Percentiles rank a stretch among this genome's conserved stretches.
Evolutionary conservation across 2,888 invertebrate genomes (phyloP).

Genomic region (Polymixis flavicincta): DNA sequence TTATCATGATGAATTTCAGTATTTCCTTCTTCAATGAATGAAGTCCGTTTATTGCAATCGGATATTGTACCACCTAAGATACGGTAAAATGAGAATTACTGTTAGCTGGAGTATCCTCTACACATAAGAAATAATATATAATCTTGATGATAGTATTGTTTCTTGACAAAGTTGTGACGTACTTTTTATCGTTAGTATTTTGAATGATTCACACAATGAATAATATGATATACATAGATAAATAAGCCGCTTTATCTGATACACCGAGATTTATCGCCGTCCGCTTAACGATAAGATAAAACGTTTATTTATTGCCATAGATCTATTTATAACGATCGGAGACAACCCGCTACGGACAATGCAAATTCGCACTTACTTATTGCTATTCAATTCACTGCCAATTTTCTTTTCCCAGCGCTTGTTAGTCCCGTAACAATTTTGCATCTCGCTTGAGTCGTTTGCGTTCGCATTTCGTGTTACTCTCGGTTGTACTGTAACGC

Average conservation of each 20-base stretch:
- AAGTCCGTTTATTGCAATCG: too few relatives aligned
- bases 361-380: constrained; percentile 81
- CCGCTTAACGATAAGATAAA: constrained; percentile 79
- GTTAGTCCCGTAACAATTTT: constrained; percentile 67
- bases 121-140: background rate
- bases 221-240: constrained; percentile 69
- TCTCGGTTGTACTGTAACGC: constrained; percentile 56
- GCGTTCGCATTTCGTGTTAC: constrained; percentile 58
- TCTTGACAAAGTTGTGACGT: background rate
- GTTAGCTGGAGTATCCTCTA: background rate
- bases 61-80: background rate
- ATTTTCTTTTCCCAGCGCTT: constrained; percentile 75
- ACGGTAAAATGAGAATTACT: background rate
- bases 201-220: constrained; percentile 67
- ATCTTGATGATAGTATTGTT: background rate
- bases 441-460: constrained; percentile 60
- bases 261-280: constrained; percentile 79
- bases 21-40: background rate
- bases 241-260: constrained; percentile 76
- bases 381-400: constrained; percentile 73
- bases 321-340: constrained; percentile 80
- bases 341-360: constrained; percentile 78
- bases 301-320: constrained; percentile 80
- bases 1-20: background rate
- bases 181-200: constrained; percentile 33